Base-by-base conservation (phyloP, 2,113 vertebrate genomes). In the Catharus minimus region DNA sequence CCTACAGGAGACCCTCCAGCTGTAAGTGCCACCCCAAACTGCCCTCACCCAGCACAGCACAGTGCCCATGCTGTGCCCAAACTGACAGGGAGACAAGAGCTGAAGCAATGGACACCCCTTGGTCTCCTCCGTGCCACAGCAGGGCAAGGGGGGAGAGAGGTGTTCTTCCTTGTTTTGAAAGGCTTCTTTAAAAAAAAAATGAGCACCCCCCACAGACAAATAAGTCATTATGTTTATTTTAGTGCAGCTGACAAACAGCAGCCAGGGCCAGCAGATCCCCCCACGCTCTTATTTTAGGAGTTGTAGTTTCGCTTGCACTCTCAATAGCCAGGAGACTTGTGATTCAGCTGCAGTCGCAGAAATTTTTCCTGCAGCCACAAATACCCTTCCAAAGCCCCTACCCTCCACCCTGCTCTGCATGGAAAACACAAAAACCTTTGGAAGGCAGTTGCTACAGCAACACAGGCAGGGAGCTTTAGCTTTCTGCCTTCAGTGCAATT, bases 1-100 rank as follows among this genome's bases (percentile, higher is more conserved):
- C 98, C 97, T 99, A 98, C 97, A 98, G 98, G 82, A 98, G 98
- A 96, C 95, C 98, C 62, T 97, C 98, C 18, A 98, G 98, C 96
- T 98, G 99, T 99, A 96, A 99, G 99, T 97, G 14, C 23, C 68
- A 3, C 2, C 0, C 17, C 1, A 0, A 3, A 1, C 33, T 32
- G 39, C 1, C 16, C 21, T 24, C 23, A 7, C 3, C 15, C 58
- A 44, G 53, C 15, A 13, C 7, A 23, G 53, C 78, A 28, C 5
- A 7, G 1, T 2, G 36, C 10, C 7, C 26, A n/a, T 11, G 1
- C 26, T 36, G 32, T 46, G 61, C 26, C 46, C 47, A 1, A 0
- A 2, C 1, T 11, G 33, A 5, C 41, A 15, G 64, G 46, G 79
- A 10, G n/a, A 10, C 24, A 22, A 28, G 36, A 58, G 56, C 12